Evolutionary conservation across 2,797 vertebrate species (phyloP).

Genomic region (Passerculus sandwichensis): DNA sequence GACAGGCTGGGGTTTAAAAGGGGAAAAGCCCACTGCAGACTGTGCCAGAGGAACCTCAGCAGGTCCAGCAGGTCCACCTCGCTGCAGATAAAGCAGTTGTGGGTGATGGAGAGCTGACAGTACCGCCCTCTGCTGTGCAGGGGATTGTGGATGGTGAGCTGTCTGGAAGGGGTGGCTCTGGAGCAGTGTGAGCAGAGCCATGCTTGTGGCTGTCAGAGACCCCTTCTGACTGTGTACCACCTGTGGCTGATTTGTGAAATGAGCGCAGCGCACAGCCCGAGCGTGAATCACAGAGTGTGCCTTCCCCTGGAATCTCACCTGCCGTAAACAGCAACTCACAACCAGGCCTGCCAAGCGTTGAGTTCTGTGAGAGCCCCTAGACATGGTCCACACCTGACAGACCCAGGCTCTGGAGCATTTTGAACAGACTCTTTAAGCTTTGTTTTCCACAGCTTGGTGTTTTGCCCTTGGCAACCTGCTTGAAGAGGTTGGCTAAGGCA

Average conservation of each 20-base stretch:
- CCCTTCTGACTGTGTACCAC: fast-evolving
- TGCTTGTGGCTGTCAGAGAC: not conserved
- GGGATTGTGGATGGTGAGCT: not conserved
- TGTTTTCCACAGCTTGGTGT: not conserved
- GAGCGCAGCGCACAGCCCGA: fast-evolving
- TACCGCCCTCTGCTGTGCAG: not conserved
- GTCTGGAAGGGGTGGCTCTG: not conserved
- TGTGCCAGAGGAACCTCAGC: not conserved
- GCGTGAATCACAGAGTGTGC: not conserved
- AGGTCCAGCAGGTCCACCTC: not conserved
- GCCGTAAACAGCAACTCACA: not conserved
- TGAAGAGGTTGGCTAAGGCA: not conserved
- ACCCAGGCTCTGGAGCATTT: not conserved
- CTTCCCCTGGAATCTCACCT: not conserved
- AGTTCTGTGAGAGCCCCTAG: not conserved
- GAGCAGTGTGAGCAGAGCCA: fast-evolving
- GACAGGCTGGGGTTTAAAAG: not conserved
- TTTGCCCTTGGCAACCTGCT: not conserved
- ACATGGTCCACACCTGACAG: not conserved
- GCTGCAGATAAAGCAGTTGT: not conserved
- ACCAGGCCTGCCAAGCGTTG: not conserved
- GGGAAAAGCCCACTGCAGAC: not conserved
- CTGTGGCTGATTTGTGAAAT: not conserved
- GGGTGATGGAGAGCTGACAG: not conserved
- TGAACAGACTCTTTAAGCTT: not conserved